phyloP scores from a whole-genome alignment of 2,797 vertebrate species.

The Pseudochirops corinnae region DNA sequence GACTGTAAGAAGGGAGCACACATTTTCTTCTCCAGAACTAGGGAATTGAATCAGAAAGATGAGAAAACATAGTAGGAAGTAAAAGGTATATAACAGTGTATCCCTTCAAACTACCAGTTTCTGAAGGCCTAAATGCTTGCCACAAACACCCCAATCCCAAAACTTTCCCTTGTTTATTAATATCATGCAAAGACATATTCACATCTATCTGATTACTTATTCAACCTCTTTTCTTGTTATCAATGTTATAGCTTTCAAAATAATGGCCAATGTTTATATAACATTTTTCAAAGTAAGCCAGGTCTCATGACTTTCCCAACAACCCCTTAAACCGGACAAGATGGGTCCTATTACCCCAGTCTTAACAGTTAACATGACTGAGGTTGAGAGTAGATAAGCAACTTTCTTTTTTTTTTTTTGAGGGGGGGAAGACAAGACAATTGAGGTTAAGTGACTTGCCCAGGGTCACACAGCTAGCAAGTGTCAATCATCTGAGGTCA shows the following conservation, averaged over 20 bases:
- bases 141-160: not conserved
- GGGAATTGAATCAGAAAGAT: not conserved
- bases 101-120: slow-evolving; percentile 33
- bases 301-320: not conserved
- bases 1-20: not conserved
- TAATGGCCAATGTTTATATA: not conserved
- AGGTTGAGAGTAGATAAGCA: not conserved
- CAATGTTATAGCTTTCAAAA: not conserved
- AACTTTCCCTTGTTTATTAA: not conserved
- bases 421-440: too few relatives aligned
- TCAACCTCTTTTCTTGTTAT: not conserved
- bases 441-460: too few relatives aligned
- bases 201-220: not conserved
- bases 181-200: not conserved
- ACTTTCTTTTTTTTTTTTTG: not conserved
- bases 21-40: slow-evolving; percentile 51
- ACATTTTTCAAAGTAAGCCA: not conserved
- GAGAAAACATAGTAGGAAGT: slow-evolving; percentile 31
- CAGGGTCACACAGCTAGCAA: too few relatives aligned
- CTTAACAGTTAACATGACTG: not conserved
- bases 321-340: not conserved
- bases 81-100: slow-evolving; percentile 34
- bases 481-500: too few relatives aligned
- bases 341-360: not conserved
- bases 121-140: not conserved